Base-by-base conservation (phyloP, 2,797 vertebrate species). In the Coregonus ussuriensis region DNA sequence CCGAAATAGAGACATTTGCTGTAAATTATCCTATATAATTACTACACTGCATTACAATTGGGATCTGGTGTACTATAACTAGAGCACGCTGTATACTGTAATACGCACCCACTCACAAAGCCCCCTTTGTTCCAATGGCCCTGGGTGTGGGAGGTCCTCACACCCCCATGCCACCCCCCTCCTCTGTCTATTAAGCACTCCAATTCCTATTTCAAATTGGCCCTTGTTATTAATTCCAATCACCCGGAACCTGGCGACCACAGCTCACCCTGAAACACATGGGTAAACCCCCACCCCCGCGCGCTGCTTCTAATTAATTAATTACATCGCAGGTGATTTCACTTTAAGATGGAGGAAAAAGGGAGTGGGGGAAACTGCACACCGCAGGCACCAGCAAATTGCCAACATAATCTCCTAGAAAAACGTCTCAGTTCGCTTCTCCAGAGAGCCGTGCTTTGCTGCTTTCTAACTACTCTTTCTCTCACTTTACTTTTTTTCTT, bases 261-360 rank as follows among this genome's bases (percentile, higher is more conserved):
- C 91, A 89, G 89, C 71, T 72, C 88, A 80, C 90, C 89, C 88
- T 86, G 89, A 66, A 81, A 90, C 91, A 94, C 87, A 90, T 91
- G 89, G 88, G 87, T 85, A 84, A 69, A 81, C 80, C 29, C 81
- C 81, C 86, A 84, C 52, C 74, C 74, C 81, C 79, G 68, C 35
- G 72, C 84, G 87, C 91, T 88, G 89, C 90, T 94, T 92, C 91
- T 92, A 94, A 93, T 95, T 93, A 94, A 95, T 95, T 93, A 94
- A 95, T 94, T 89, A 89, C 88, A 91, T 95, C 94, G 93, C 93
- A 93, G 89, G 91, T 94, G 94, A 95, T 92, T 94, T 92, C 85
- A 92, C 83, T 93, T 93, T 89, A 85, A 89, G 88, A 93, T 87
- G 78, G 87, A 91, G 79, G 75, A 89, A 91, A 92, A 90, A 89